A percentile compares a stretch with the other conserved stretches of the same genome.
phyloP scores from a whole-genome alignment of 2,113 vertebrate species.

The Sorex araneus region DNA sequence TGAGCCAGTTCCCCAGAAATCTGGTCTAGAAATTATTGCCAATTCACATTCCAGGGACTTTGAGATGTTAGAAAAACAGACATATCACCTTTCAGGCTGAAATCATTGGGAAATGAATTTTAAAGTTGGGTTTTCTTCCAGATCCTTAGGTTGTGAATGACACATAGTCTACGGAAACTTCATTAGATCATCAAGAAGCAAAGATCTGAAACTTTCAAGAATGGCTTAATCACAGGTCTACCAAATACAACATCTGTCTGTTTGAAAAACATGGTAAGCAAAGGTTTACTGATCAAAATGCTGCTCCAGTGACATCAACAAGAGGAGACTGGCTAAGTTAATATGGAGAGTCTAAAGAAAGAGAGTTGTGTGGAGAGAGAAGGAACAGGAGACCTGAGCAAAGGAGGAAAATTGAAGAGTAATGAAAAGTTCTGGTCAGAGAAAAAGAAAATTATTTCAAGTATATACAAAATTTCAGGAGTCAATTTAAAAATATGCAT shows the following conservation, averaged over 20 bases:
- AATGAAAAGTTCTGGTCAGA: neutral
- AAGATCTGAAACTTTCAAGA: conserved; percentile 78
- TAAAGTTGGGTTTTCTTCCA: conserved; percentile 81
- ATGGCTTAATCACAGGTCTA: conserved; percentile 69
- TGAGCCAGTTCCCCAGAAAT: conserved; percentile 78
- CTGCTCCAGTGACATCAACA: neutral
- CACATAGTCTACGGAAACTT: conserved; percentile 78
- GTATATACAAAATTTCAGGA: conserved; percentile 45
- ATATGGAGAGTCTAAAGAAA: neutral
- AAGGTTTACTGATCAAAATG: conserved; percentile 47
- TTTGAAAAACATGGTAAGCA: conserved; percentile 18
- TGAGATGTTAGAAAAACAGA: conserved; percentile 84
- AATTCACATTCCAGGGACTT: conserved; percentile 82
- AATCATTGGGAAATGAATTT: conserved; percentile 78
- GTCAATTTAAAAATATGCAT: conserved; percentile 45
- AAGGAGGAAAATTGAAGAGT: neutral
- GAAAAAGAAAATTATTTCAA: conserved; percentile 51
- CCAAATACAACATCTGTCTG: conserved; percentile 56
- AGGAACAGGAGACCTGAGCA: neutral
- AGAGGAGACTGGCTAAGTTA: neutral
- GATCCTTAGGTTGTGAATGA: conserved; percentile 79
- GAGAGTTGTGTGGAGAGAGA: neutral
- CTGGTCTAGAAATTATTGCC: conserved; percentile 80
- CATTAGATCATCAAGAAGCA: conserved; percentile 73
- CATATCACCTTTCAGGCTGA: conserved; percentile 83